Percentiles rank a stretch among this genome's conserved stretches.
Evolutionary conservation across 2,797 vertebrate species (phyloP).

Genomic region (Thalassophryne amazonica): DNA sequence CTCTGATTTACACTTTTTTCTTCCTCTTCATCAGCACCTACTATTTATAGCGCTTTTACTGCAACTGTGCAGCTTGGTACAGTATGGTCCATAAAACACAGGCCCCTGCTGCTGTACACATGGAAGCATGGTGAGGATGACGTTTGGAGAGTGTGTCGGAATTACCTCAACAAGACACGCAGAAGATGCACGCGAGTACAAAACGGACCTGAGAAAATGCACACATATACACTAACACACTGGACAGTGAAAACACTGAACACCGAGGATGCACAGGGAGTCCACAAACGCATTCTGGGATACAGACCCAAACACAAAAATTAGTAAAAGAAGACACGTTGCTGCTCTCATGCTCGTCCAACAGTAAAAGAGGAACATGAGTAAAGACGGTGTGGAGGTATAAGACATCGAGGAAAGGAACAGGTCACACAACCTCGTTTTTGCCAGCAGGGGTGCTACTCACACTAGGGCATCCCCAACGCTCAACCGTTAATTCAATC

Average conservation of each 20-base stretch:
- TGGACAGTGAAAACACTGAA: neutral
- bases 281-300: neutral
- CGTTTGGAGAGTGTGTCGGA: neutral
- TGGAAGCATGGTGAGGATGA: neutral
- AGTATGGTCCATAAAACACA: constrained; percentile 63
- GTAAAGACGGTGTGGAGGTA: no score
- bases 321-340: no score
- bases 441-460: no score
- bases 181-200: neutral
- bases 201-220: neutral
- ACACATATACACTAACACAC: neutral
- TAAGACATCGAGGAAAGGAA: no score
- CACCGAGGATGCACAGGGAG: constrained; percentile 8
- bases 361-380: no score
- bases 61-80: constrained; percentile 55
- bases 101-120: constrained; percentile 19
- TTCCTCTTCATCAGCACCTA: constrained; percentile 61
- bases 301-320: neutral
- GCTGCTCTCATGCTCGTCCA: no score
- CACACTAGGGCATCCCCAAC: no score
- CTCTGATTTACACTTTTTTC: constrained; percentile 40
- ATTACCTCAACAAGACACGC: constrained; percentile 15
- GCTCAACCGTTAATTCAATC: no score
- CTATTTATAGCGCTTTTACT: constrained; percentile 71
- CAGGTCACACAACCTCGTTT: no score